Evolutionary conservation across 2,113 vertebrate genomes (phyloP), one percentile per base, ranked within the genome.

Genomic region (Perca fluviatilis): DNA sequence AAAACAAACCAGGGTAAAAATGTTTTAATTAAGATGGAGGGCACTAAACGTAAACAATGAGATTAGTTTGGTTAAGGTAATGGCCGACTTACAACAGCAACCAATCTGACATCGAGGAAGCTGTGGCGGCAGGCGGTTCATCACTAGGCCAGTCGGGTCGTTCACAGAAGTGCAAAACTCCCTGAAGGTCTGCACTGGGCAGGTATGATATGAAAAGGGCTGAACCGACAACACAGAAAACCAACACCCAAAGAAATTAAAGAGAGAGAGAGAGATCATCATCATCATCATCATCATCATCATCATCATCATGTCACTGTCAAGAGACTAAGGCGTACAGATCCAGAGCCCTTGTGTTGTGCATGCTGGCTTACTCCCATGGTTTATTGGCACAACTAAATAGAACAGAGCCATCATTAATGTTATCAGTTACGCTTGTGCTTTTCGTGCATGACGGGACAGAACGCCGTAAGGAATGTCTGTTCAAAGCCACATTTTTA

Each of bases 321-420:
- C 40, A 27, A 13, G 16, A 58, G 62, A 40, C 62, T 13, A 23
- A 14, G 54, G 15, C 23, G 33, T 21, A 5, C 40, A 5, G 18
- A 60, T 74, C 21, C 56, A 36, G 27, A 16, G 58, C 30, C 14
- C 8, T 6, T 75, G 30, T 63, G 9, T 19, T 75, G 47, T 63
- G 58, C n/a, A 23, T 19, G 33, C 30, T 76, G 61, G 33, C 61
- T 30, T 19, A 16, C n/a, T 10, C 10, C 61, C 36, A 75, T 27
- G n/a, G 4, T 54, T 64, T 74, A 62, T 51, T 74, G 72, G 58
- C 58, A 53, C 58, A 25, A 25, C 36, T 23, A 25, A 53, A 64
- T 54, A 33, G n/a, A 54, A 27, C 61, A 0, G 33, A 27, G n/a
- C 23, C 47, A n/a, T 21, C 7, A 0, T 71, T 30, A 56, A 71